phyloP scores from a whole-genome alignment of 2,888 invertebrate species.

The Cephus spinipes region DNA sequence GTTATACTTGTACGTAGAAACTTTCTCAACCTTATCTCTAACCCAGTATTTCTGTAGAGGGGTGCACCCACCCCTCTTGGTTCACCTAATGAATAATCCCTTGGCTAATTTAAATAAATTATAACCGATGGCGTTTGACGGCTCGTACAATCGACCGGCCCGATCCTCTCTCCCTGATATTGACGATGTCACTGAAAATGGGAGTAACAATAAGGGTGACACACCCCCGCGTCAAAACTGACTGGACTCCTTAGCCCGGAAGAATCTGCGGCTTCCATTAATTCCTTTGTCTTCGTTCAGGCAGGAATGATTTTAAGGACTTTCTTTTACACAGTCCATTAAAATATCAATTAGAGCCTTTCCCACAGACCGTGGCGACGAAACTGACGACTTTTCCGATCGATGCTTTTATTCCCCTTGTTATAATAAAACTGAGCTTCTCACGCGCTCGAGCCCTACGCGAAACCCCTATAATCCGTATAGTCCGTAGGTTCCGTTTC shows the following conservation, averaged over 20 bases:
- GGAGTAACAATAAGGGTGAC: constrained; percentile 28
- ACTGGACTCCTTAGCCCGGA: constrained; percentile 11
- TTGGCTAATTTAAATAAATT: constrained; percentile 65
- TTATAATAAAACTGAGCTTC: constrained; percentile 29
- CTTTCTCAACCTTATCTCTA: background rate
- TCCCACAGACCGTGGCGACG: constrained; percentile 18
- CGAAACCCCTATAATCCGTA: constrained; percentile 29
- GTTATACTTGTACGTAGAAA: background rate
- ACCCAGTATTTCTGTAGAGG: background rate
- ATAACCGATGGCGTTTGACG: constrained; percentile 66
- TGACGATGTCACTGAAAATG: constrained; percentile 43
- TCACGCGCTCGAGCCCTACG: constrained; percentile 29
- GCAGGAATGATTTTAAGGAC: constrained; percentile 56
- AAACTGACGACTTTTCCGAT: constrained; percentile 20
- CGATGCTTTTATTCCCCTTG: constrained; percentile 29
- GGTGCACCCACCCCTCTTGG: constrained; percentile 34
- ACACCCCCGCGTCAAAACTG: background rate
- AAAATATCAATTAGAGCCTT: constrained; percentile 62
- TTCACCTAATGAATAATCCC: constrained; percentile 65
- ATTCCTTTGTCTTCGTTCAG: constrained; percentile 61
- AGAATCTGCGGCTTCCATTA: constrained; percentile 62
- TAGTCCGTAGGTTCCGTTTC: constrained; percentile 10
- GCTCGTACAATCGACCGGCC: constrained; percentile 42
- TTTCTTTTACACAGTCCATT: constrained; percentile 55
- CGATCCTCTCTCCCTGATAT: constrained; percentile 42